Base-by-base conservation (phyloP, 2,797 vertebrate species). In the Lagorchestes hirsutus region DNA sequence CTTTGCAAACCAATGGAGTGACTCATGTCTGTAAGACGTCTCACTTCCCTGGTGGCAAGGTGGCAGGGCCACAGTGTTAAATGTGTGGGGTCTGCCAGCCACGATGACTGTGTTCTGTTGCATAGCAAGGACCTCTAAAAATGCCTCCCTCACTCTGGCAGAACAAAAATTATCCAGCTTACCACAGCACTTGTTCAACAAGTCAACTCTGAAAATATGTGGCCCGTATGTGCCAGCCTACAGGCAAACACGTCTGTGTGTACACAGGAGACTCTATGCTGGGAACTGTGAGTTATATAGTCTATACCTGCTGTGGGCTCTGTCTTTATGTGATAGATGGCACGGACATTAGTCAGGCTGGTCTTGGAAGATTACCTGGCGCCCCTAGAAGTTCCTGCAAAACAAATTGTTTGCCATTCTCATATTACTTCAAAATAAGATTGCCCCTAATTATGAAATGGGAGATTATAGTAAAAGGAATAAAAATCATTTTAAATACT, bases 21-120 rank as follows among this genome's bases (percentile, higher is more conserved):
- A 99, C 97, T 99, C 99, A 99, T 96, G 87, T 98, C 97, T 98
- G 95, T 56, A 16, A 98, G 98, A 98, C 97, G 96, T 95, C 91
- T 90, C 94, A 97, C 95, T 95, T 98, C 97, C 22, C 96, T 92
- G 97, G 98, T 98, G 96, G 97, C 97, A 34, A 97, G 95, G 96
- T 97, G 98, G 98, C 97, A 93, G 93, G 94, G 96, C 96, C 55
- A 93, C 98, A 98, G 98, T 31, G 97, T 3, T n/a, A 97, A 5
- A 18, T 4, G 24, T 58, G 9, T 96, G 90, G 95, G 50, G 52
- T 94, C 96, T 98, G 97, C 98, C 97, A 96, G 93, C 97, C 93
- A 92, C 1, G 55, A 97, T 95, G 74, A 90, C 95, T 40, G 95
- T 97, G 96, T 94, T 96, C 97, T 5, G 90, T 95, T 94, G 95